Conservation (phyloP, 2,113 vertebrate genomes). For the Sylvilagus bachmani region DNA sequence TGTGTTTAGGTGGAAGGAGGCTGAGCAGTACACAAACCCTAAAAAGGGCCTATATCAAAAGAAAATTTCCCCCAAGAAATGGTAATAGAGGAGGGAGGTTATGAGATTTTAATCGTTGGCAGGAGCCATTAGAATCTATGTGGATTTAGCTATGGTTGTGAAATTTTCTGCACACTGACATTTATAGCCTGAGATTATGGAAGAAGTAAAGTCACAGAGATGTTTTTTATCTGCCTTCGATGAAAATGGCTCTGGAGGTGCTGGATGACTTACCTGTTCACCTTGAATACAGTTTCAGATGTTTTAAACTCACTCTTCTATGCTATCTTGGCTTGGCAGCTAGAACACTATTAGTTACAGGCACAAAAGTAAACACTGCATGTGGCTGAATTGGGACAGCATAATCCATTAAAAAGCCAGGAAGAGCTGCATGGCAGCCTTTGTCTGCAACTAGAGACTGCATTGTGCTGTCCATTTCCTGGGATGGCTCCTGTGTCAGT, state of each 20-base stretch:
- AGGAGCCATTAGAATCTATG: background rate
- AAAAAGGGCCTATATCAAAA: background rate
- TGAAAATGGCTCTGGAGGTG: background rate
- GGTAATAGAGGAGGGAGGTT: background rate
- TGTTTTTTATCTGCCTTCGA: background rate
- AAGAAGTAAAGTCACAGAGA: background rate
- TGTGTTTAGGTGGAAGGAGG: background rate
- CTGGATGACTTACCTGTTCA: background rate
- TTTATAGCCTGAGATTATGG: background rate
- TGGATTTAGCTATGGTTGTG: background rate
- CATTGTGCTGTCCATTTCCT: rapidly evolving
- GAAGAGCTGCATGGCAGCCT: background rate
- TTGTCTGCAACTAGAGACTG: background rate
- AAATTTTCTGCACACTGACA: background rate
- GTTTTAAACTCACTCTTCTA: background rate
- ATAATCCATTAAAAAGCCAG: too few species aligned
- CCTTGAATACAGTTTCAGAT: background rate
- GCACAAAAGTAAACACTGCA: background rate
- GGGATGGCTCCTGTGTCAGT: background rate
- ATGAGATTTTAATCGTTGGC: background rate
- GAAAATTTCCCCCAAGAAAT: background rate
- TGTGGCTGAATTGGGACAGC: background rate
- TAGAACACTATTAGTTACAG: background rate
- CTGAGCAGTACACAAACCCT: background rate
- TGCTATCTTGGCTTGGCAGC: background rate